Evolutionary conservation across 2,113 vertebrate species (phyloP).

Genomic region (Piprites chloris): DNA sequence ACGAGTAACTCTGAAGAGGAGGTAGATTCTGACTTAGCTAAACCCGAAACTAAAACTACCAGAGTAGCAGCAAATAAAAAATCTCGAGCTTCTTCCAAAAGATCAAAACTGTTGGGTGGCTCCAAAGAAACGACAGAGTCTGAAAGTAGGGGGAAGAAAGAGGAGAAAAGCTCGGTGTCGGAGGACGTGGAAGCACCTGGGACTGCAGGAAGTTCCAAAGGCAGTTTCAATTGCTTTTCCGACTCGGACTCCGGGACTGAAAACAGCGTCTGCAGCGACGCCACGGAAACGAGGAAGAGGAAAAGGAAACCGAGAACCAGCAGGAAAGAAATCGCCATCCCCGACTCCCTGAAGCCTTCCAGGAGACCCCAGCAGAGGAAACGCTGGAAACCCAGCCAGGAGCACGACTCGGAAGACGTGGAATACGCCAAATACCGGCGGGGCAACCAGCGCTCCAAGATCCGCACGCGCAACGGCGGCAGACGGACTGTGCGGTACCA

Average conservation of each 20-base stretch:
- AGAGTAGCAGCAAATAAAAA: background rate
- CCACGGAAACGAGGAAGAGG: background rate
- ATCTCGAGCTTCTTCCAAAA: conserved; percentile 31
- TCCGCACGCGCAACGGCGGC: conserved; percentile 63
- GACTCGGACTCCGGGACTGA: conserved; percentile 27
- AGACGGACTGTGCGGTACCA: conserved; percentile 45
- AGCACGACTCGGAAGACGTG: conserved; percentile 53
- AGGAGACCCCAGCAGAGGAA: conserved; percentile 43
- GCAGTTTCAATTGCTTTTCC: background rate
- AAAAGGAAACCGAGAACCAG: background rate
- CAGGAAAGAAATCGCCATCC: background rate
- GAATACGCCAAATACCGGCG: conserved; percentile 8
- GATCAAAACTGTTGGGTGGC: conserved; percentile 44
- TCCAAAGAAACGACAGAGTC: conserved; percentile 46
- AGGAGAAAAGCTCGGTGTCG: background rate
- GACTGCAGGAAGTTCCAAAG: conserved; percentile 17
- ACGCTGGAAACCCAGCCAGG: conserved; percentile 8
- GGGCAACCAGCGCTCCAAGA: conserved; percentile 45
- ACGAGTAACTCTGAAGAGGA: conserved; percentile 55
- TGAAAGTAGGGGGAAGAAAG: background rate
- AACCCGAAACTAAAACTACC: conserved; percentile 27
- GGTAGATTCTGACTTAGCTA: conserved; percentile 14
- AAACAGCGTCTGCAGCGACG: background rate
- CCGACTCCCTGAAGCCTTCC: background rate
- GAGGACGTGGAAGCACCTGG: background rate